phyloP scores from a whole-genome alignment of 2,888 invertebrate genomes.

The Sthenelais limicola region DNA sequence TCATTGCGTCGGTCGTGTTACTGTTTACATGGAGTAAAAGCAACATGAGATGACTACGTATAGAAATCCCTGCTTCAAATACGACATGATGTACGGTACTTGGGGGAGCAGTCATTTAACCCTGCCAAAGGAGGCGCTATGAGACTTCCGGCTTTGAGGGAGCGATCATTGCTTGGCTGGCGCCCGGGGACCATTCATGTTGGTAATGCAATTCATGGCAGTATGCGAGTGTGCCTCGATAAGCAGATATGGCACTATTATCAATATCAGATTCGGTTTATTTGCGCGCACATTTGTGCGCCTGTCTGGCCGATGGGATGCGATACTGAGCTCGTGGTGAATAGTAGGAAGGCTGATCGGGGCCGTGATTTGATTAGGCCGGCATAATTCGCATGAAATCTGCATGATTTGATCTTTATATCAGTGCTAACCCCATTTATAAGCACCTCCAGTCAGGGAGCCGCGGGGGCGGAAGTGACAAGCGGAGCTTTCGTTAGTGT shows the following conservation, averaged over 20 bases:
- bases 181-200: slow-evolving; percentile 5
- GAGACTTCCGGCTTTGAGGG: background rate
- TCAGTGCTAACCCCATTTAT: slow-evolving; percentile 23
- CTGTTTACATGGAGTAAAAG: too few species aligned
- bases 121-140: too few species aligned
- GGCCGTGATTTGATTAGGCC: slow-evolving; percentile 21
- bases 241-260: slow-evolving; percentile 19
- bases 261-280: slow-evolving; percentile 31
- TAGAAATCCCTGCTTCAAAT: too few species aligned
- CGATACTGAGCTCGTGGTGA: too few species aligned
- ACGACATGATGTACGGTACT: too few species aligned
- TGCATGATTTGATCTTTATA: slow-evolving; percentile 39
- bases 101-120: too few species aligned
- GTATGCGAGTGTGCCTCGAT: slow-evolving; percentile 17
- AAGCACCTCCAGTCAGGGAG: background rate
- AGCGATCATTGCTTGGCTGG: background rate
- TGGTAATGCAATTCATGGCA: background rate
- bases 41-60: too few species aligned
- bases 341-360: too few species aligned
- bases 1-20: too few species aligned
- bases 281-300: background rate
- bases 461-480: slow-evolving; percentile 20
- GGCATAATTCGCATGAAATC: slow-evolving; percentile 36
- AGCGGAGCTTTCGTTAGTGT: background rate
- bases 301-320: background rate